Base-by-base conservation (phyloP, 1,140 invertebrate species). In the Drosophila mojavensis region DNA sequence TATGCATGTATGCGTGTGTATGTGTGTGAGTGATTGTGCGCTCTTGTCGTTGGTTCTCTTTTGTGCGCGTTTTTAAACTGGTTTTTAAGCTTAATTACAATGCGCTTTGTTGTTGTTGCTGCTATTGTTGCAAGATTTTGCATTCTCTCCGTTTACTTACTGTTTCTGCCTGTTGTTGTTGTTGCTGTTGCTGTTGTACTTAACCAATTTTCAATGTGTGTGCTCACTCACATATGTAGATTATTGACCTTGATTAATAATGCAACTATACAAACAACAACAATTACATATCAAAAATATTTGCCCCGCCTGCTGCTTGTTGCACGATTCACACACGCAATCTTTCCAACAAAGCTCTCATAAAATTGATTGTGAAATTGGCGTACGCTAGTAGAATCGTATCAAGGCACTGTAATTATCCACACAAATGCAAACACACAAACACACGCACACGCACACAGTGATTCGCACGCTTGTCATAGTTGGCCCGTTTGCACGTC, bases 231-330 rank as follows among this genome's bases (percentile, higher is more conserved):
- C 56, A 48, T 68, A 24, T 24, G 28, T 5, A 89, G 84, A 89
- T 89, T 89, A 89, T 89, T 89, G 84, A 89, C 84, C 84, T 89
- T 89, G 84, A 85, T 89, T 76, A 75, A 89, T 74, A 60, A 76
- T 30, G 64, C 33, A 60, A 11, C 11, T 7, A 47, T 4, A 9
- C 7, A 56, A 11, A 51, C 11, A 41, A 33, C 20, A n/a, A 30
- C 33, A 33, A 33, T 65, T 54, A 26, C 47, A 56, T 9, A 75
- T 53, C 28, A 47, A 47, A 47, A 47, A 47, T 47, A 47, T 47
- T 6, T 17, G 15, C 43, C 43, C 60, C 60, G 17, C 54, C 43
- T 70, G 50, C 55, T 30, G 71, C 71, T 67, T 71, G 81, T 85
- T 79, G 60, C 76, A 83, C 77, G 74, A 73, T 13, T 39, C 39